Conservation (phyloP, 37 sponge, comb jelly and placozoan species). For the Haliclona indistincta region DNA sequence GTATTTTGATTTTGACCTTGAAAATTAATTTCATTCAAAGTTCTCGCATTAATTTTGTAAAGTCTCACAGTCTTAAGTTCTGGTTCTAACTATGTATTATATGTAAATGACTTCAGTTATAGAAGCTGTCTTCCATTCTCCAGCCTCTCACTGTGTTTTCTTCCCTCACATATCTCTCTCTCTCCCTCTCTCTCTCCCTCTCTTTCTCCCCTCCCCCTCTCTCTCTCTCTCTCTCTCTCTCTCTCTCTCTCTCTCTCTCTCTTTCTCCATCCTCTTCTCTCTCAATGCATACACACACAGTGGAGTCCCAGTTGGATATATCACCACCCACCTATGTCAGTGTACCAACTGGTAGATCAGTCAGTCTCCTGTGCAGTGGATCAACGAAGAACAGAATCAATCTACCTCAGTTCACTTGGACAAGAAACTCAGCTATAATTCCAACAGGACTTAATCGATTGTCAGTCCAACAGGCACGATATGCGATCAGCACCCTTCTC, state of each 20-base stretch:
- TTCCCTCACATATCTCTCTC: neutral
- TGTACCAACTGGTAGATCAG: neutral
- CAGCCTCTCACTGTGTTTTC: neutral
- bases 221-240: constrained; percentile 14
- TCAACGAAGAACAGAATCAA: neutral
- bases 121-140: neutral
- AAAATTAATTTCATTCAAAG: too few relatives aligned
- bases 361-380: neutral
- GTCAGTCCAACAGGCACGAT: neutral
- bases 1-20: too few relatives aligned
- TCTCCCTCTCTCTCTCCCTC: neutral
- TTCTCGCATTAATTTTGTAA: too few relatives aligned
- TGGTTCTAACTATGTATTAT: neutral
- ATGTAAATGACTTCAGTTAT: neutral
- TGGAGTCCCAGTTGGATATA: neutral
- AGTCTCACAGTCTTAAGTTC: too few relatives aligned
- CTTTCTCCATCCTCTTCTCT: constrained; percentile 1
- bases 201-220: neutral
- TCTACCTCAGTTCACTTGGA: neutral
- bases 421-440: neutral
- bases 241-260: neutral
- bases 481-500: neutral
- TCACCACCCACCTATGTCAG: neutral
- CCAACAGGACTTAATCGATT: neutral
- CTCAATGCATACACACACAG: neutral